Evolutionary conservation across 2,113 vertebrate species (phyloP).

Genomic region (Sebastes fasciatus): DNA sequence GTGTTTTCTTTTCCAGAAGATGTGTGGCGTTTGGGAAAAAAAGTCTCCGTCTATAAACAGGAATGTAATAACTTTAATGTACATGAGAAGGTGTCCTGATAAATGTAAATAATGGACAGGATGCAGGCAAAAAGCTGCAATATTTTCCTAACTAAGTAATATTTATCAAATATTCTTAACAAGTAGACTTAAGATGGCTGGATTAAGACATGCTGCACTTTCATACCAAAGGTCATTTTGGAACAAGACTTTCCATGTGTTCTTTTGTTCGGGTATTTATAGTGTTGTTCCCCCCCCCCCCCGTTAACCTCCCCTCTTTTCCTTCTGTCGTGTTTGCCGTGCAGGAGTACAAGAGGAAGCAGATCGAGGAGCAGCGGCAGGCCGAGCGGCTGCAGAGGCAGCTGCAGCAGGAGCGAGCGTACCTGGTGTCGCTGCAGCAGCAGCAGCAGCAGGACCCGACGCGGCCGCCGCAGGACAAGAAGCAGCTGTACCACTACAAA

Average conservation of each 20-base stretch:
- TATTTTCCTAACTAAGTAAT: neutral
- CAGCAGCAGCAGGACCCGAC: constrained; percentile 89
- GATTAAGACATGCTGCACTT: neutral
- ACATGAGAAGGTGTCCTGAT: too few relatives aligned
- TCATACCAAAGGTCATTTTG: too few relatives aligned
- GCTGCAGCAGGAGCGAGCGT: constrained; percentile 96
- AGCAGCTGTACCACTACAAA: constrained; percentile 98
- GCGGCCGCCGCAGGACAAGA: constrained; percentile 91
- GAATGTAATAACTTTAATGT: neutral
- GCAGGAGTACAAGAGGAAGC: constrained; percentile 98
- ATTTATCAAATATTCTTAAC: neutral
- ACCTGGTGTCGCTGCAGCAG: constrained; percentile 95
- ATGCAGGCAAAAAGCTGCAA: too few relatives aligned
- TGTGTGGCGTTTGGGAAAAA: neutral
- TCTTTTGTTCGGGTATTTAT: too few relatives aligned
- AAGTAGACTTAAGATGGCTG: neutral
- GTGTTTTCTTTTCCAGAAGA: neutral
- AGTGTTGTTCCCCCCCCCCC: too few relatives aligned
- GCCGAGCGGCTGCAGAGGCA: constrained; percentile 96
- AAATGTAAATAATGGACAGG: too few relatives aligned
- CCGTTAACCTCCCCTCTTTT: neutral
- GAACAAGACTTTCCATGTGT: neutral
- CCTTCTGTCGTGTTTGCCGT: neutral
- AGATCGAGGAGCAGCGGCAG: constrained; percentile 97
- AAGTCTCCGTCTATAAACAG: neutral